Percentiles rank a stretch among this genome's conserved stretches.
phyloP scores from a whole-genome alignment of 1,140 invertebrate species.

The Atta texana region DNA sequence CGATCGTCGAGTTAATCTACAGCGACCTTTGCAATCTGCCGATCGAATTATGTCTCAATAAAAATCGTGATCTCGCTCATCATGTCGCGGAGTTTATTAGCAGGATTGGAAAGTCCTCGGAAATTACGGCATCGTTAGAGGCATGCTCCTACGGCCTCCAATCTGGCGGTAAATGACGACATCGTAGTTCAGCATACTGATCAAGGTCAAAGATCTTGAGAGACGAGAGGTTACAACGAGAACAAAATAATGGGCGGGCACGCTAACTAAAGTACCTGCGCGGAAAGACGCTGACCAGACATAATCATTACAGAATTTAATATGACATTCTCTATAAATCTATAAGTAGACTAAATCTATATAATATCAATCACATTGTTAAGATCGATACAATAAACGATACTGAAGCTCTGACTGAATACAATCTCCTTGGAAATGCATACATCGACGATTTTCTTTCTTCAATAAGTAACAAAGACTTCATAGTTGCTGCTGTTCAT shows the following conservation, averaged over 20 bases:
- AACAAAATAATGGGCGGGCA: constrained; percentile 48
- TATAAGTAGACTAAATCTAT: constrained; percentile 8
- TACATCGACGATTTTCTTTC: constrained; percentile 44
- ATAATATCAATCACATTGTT: constrained; percentile 19
- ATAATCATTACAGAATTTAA: constrained; percentile 50
- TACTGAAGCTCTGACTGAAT: constrained; percentile 17
- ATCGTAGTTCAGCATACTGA: constrained; percentile 65
- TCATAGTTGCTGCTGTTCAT: background rate
- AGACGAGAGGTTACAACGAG: constrained; percentile 41
- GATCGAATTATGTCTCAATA: constrained; percentile 54
- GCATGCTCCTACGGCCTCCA: constrained; percentile 55
- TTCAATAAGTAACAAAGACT: constrained; percentile 3
- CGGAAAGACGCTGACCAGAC: constrained; percentile 27
- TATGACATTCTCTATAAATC: background rate
- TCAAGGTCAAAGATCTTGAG: constrained; percentile 69
- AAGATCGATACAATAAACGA: constrained; percentile 50
- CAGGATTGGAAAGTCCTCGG: constrained; percentile 60
- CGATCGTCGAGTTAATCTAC: constrained; percentile 55
- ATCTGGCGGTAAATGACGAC: constrained; percentile 70
- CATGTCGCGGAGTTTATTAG: constrained; percentile 68
- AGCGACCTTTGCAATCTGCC: constrained; percentile 56
- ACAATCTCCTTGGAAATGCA: constrained; percentile 7
- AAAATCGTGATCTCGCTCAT: constrained; percentile 67
- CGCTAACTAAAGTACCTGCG: constrained; percentile 1
- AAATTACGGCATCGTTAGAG: constrained; percentile 66